Evolutionary conservation across 2,888 invertebrate species (phyloP).

Genomic region (Chrysina gloriosa): DNA sequence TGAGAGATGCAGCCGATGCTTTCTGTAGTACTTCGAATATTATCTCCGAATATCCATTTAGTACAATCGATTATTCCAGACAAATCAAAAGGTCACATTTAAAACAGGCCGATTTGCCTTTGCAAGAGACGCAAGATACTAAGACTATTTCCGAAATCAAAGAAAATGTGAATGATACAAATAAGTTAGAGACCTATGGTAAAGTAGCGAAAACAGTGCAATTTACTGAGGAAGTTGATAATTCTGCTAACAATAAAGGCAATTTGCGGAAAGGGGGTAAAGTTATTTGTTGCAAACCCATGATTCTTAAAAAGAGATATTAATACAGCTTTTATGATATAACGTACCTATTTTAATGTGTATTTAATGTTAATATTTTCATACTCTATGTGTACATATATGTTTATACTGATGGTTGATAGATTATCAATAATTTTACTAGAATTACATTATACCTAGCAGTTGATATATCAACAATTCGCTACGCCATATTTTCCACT

Average conservation of each 20-base stretch:
- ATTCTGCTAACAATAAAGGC: neutral
- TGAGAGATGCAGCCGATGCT: neutral
- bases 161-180: neutral
- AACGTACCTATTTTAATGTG: too few relatives aligned
- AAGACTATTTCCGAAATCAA: neutral
- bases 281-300: conserved; percentile 11
- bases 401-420: too few relatives aligned
- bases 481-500: too few relatives aligned
- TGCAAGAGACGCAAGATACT: neutral
- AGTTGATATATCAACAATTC: too few relatives aligned
- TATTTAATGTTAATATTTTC: too few relatives aligned
- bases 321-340: too few relatives aligned
- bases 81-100: conserved; percentile 19
- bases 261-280: conserved; percentile 15
- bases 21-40: neutral
- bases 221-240: conserved; percentile 14
- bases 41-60: neutral
- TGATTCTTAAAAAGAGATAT: conserved; percentile 19
- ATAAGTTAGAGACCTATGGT: neutral
- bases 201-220: neutral
- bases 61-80: conserved; percentile 16
- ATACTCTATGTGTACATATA: too few relatives aligned
- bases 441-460: too few relatives aligned
- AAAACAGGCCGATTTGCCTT: neutral
- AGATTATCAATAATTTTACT: too few relatives aligned